Evolutionary conservation across 2,113 vertebrate genomes (phyloP).

Genomic region (Dromaius novaehollandiae): DNA sequence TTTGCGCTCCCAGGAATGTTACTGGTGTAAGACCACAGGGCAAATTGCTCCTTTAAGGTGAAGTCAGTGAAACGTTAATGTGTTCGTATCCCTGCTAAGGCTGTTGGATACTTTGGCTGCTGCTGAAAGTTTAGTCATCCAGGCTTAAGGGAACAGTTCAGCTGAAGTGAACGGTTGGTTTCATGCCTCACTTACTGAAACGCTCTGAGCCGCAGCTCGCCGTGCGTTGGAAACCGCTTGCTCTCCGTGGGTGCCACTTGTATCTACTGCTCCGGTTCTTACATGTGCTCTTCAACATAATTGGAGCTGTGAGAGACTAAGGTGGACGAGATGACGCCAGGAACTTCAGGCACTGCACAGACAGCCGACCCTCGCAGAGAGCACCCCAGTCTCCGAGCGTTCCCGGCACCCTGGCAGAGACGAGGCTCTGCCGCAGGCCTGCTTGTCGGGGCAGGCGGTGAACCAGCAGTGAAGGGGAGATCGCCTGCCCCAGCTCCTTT

Average conservation of each 20-base stretch:
- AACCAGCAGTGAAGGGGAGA: not conserved
- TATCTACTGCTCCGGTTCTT: not conserved
- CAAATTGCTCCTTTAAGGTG: not conserved
- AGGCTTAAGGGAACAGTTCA: conserved; percentile 3
- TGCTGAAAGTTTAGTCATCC: conserved; percentile 25
- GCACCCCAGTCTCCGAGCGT: rapidly evolving
- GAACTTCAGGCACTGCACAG: not conserved
- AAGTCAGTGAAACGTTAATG: not conserved
- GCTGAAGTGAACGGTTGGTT: not conserved
- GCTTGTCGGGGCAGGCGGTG: not conserved
- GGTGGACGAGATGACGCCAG: not conserved
- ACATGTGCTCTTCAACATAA: not conserved
- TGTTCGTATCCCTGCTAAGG: not conserved
- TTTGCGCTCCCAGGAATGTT: not conserved
- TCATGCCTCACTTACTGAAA: not conserved
- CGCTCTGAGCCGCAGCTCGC: not conserved
- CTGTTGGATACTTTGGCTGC: not conserved
- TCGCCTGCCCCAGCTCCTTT: not conserved
- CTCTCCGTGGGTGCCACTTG: not conserved
- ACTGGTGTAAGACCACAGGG: not conserved
- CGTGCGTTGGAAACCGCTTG: not conserved
- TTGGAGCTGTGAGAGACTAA: not conserved
- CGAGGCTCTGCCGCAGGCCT: not conserved
- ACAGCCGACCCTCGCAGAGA: rapidly evolving
- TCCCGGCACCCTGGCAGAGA: not conserved